Evolutionary conservation across 2,113 vertebrate species (phyloP), one percentile per base, ranked within the genome.

Genomic region (Hyperoodon ampullatus): DNA sequence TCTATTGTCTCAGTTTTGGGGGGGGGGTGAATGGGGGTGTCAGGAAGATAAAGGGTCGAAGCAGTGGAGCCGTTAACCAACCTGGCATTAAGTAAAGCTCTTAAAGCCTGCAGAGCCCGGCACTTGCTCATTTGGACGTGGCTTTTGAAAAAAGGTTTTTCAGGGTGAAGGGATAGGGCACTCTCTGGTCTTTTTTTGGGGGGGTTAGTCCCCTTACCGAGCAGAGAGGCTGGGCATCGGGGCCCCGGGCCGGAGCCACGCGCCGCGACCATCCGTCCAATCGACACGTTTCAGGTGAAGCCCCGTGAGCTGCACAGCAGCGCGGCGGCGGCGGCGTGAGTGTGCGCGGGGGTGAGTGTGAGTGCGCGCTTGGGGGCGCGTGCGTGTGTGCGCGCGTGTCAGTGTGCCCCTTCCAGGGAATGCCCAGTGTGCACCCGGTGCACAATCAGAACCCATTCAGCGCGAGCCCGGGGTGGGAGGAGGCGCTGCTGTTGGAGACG

Each of bases 231-330:
- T 16, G 77, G 88, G 78, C 81, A 47, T 77, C 42, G 8, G 71
- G 30, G 93, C 82, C 81, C 60, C 13, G 55, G 80, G 90, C 80
- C 13, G 12, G 72, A 98, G 98, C 98, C 98, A 95, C 98, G 85
- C 90, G 88, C 94, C 35, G 96, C 97, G 98, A 98, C 98, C 99
- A 98, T 99, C 98, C 95, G 98, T 98, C 97, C 88, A 96, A 97
- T 96, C 97, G 98, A 97, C 98, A 84, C 96, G 92, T 21, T 94
- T 98, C 98, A 98, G 98, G 98, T 97, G 98, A 87, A 97, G 75
- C 91, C 50, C 65, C 1, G 96, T 50, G 96, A 53, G 94, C 97
- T 84, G 97, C 96, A 97, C 96, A 95, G 61, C 96, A 50, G 97
- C 96, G 95, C 93, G 90, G 95, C 96, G 81, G 96, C 96, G 94